Evolutionary conservation across 2,113 vertebrate genomes (phyloP).

Genomic region (Chrysemys picta): DNA sequence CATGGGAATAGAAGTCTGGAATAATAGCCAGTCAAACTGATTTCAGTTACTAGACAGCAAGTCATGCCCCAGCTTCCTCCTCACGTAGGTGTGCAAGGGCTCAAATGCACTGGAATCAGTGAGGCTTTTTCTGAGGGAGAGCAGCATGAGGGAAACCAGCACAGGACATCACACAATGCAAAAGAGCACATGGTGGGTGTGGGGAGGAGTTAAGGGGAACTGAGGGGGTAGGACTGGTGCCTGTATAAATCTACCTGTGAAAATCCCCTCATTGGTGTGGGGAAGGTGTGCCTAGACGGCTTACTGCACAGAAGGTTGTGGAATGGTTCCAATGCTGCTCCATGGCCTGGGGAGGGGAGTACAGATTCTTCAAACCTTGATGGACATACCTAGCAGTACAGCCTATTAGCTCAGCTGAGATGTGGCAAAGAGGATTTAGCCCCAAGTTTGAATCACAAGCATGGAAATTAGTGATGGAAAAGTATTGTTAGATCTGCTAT

Average conservation of each 20-base stretch:
- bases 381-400: no score
- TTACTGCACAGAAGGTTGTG: no score
- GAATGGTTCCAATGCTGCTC: no score
- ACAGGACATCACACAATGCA: not conserved
- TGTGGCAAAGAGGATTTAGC: no score
- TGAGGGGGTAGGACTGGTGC: not conserved
- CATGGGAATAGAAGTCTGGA: not conserved
- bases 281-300: no score
- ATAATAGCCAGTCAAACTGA: not conserved
- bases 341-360: no score
- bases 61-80: not conserved
- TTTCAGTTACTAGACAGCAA: not conserved
- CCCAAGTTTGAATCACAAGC: no score
- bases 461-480: no score
- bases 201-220: fast-evolving
- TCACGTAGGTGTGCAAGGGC: not conserved
- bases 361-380: no score
- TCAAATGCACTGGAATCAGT: not conserved
- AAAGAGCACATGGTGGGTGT: fast-evolving
- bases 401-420: no score
- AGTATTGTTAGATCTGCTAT: no score
- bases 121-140: not conserved
- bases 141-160: not conserved
- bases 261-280: not conserved
- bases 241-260: not conserved